phyloP scores from a whole-genome alignment of 1,140 invertebrate species.

The Trichonephila clavata region DNA sequence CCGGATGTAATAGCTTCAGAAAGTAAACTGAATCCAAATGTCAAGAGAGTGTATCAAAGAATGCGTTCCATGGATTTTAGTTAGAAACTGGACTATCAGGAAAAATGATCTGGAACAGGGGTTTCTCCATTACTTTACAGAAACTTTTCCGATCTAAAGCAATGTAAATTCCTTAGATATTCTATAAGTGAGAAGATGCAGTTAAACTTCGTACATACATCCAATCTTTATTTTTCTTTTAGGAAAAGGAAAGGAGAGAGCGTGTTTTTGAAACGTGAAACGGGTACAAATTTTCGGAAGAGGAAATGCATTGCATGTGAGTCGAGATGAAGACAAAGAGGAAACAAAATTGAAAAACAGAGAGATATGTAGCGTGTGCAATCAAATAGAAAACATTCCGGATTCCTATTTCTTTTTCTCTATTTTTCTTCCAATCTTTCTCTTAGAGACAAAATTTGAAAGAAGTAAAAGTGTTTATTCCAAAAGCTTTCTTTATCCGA shows the following conservation, averaged over 20 bases:
- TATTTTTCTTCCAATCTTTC: neutral
- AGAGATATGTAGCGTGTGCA: conserved; percentile 33
- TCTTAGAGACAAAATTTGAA: neutral
- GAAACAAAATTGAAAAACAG: conserved; percentile 51
- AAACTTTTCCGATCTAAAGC: conserved; percentile 25
- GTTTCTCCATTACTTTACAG: neutral
- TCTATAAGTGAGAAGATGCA: neutral
- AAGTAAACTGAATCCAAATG: too few relatives aligned
- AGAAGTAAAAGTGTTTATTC: neutral
- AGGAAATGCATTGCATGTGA: conserved; percentile 58
- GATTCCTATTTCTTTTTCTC: neutral
- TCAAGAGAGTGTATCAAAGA: too few relatives aligned
- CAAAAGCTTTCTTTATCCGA: neutral
- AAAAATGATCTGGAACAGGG: neutral
- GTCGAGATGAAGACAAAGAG: conserved; percentile 44
- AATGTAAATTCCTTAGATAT: neutral
- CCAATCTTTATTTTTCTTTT: neutral
- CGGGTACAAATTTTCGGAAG: conserved; percentile 40
- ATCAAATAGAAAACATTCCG: conserved; percentile 57
- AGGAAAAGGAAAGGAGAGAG: neutral
- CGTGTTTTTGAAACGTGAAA: conserved; percentile 66
- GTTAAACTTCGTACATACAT: conserved; percentile 12
- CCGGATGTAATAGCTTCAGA: too few relatives aligned
- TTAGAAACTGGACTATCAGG: neutral
- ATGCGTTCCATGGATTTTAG: too few relatives aligned